Conservation (phyloP, 2,797 vertebrate genomes). For the Luscinia megarhynchos region DNA sequence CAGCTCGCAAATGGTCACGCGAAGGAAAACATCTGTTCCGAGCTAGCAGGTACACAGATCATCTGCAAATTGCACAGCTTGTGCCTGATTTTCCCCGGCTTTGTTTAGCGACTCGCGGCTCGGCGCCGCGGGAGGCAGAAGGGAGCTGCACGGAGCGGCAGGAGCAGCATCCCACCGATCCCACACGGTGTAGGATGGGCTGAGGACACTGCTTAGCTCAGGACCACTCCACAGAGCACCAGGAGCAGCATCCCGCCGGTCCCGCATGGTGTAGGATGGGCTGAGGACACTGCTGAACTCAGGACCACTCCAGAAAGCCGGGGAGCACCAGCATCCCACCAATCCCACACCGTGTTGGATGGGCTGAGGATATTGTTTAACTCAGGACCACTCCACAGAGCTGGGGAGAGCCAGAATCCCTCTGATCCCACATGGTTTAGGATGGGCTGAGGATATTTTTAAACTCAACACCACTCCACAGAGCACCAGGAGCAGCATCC, state of each 20-base stretch:
- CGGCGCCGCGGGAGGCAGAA: not conserved
- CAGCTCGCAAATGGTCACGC: conserved; percentile 32
- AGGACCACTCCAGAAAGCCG: too few relatives aligned
- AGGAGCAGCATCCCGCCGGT: too few relatives aligned
- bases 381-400: too few relatives aligned
- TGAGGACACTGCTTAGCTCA: rapidly evolving
- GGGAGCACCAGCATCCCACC: too few relatives aligned
- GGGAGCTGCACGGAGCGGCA: rapidly evolving
- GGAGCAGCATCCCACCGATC: not conserved
- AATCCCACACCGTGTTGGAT: too few relatives aligned
- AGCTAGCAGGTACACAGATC: conserved; percentile 55
- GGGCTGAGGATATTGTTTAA: too few relatives aligned
- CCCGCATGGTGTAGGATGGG: rapidly evolving
- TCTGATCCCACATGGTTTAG: too few relatives aligned
- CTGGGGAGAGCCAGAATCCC: too few relatives aligned
- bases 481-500: too few relatives aligned
- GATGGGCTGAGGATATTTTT: too few relatives aligned
- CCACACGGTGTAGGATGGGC: rapidly evolving
- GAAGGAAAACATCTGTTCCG: conserved; percentile 59
- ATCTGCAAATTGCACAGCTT: conserved; percentile 51
- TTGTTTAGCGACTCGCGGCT: not conserved
- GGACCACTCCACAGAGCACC: not conserved
- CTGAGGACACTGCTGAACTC: rapidly evolving
- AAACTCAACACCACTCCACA: too few relatives aligned
- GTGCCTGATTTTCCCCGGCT: not conserved